Base-by-base conservation (phyloP, 2,888 invertebrate species). In the Allacma fusca region DNA sequence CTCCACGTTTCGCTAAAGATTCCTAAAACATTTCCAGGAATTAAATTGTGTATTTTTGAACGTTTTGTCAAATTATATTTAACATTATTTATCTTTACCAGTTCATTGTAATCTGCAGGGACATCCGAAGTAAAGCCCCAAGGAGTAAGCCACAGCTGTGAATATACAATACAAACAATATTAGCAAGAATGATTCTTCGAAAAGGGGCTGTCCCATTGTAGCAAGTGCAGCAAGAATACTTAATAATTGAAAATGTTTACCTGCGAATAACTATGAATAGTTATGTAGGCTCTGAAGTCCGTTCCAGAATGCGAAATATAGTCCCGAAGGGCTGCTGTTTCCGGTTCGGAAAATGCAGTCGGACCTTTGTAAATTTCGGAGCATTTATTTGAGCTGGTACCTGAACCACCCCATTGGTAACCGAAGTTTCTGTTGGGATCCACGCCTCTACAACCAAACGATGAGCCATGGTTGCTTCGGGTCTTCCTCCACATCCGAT, bases 261-360 rank as follows among this genome's bases (percentile, higher is more conserved):
- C n/a, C 62, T 84, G 91, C 0, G 90, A 90, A 85, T 91, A 91
- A n/a, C 91, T 90, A 84, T 91, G 91, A 34, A 81, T 59, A 5
- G 80, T 69, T 24, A 80, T 76, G 67, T 79, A 81, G 13, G 72
- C 69, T 16, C 68, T 72, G 79, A 81, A 82, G 62, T 84, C 79
- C 4, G 77, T 72, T 2, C 78, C 78, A 68, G 72, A 68, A 21
- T 76, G 79, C 16, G 80, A n/a, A 40, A 84, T 80, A 90, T 91
- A 91, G 80, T 90, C 89, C 0, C 92, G 90, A 43, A 92, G 89
- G 0, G 91, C 91, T 81, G 89, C 88, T 0, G 92, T 92, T 87
- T 94, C 94, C 0, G 92, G 92, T 85, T 94, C 94, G 12, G 93
- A 94, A 86, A 93, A 93, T 1, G 93, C 90, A 28, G 88, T 86